Percentiles rank a stretch among this genome's conserved stretches.
These are phyloP conservation scores for Sus cebifrons DNA, from an alignment of 2,797 vertebrate species.

Conservation along the genomic window DNA sequence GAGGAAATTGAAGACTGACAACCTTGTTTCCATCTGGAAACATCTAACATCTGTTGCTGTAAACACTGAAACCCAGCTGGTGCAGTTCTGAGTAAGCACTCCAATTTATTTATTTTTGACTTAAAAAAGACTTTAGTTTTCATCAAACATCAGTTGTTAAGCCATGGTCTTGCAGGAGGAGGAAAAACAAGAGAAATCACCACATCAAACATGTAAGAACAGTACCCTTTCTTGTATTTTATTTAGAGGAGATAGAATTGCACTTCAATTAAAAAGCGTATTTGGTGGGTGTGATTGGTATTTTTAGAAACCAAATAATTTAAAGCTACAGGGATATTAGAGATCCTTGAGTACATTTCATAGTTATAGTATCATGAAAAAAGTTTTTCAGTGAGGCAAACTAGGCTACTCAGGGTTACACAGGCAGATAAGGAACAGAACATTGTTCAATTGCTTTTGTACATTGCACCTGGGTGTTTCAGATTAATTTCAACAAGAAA, in stretches of 20 bases:
- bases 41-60: slow-evolving; percentile 76
- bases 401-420: neutral
- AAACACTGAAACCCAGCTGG: slow-evolving; percentile 83
- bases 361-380: neutral
- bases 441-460: neutral
- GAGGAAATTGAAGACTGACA: slow-evolving; percentile 80
- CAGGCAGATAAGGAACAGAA: neutral
- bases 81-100: slow-evolving; percentile 78
- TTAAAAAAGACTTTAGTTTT: slow-evolving; percentile 82
- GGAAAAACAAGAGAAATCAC: slow-evolving; percentile 75
- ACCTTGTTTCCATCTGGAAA: slow-evolving; percentile 84
- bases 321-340: neutral
- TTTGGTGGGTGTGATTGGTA: neutral
- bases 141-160: slow-evolving; percentile 77
- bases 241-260: slow-evolving; percentile 42
- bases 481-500: neutral
- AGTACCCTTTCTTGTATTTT: slow-evolving; percentile 1
- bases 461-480: neutral
- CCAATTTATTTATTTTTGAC: slow-evolving; percentile 78
- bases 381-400: neutral
- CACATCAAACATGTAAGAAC: slow-evolving; percentile 75
- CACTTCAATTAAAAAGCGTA: slow-evolving; percentile 37
- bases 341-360: neutral
- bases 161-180: slow-evolving; percentile 62
- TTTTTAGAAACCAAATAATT: neutral